These are phyloP conservation scores for Crocallis elinguaria DNA, from an alignment of 2,888 invertebrate genomes.

Conservation along the genomic window DNA sequence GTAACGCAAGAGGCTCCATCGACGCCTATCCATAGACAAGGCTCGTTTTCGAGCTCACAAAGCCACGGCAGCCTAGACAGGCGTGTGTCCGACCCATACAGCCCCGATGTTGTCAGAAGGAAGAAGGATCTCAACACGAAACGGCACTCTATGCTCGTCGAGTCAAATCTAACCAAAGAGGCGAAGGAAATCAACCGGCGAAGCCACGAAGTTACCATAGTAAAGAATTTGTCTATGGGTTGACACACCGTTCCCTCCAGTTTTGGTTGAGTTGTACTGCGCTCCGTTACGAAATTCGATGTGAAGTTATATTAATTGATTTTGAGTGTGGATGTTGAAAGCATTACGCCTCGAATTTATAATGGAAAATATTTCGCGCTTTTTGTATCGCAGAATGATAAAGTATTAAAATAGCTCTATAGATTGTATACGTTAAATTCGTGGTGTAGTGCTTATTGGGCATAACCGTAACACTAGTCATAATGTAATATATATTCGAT, in stretches of 20 bases:
- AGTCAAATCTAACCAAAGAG: conserved; percentile 68
- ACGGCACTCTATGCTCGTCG: conserved; percentile 77
- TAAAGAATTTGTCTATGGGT: conserved; percentile 78
- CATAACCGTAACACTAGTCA: conserved; percentile 73
- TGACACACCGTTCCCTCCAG: conserved; percentile 54
- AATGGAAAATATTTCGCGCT: neutral
- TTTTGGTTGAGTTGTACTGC: conserved; percentile 27
- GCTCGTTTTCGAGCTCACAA: conserved; percentile 58
- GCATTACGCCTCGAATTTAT: conserved; percentile 26
- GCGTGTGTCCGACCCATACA: conserved; percentile 75
- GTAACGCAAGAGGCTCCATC: conserved; percentile 57
- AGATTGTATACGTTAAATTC: conserved; percentile 16
- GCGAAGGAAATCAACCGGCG: conserved; percentile 70
- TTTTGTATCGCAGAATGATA: too few species aligned
- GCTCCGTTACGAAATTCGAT: conserved; percentile 8
- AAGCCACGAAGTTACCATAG: conserved; percentile 71
- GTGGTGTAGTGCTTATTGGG: conserved; percentile 54
- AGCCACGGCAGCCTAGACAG: conserved; percentile 56
- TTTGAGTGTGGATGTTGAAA: conserved; percentile 22
- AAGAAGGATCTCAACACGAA: conserved; percentile 71
- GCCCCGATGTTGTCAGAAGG: conserved; percentile 71
- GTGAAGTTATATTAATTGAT: conserved; percentile 2
- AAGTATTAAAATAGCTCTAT: too few species aligned
- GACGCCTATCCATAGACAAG: conserved; percentile 60
- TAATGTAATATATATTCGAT: conserved; percentile 54